phyloP scores from a whole-genome alignment of 1,140 invertebrate genomes.

The Pollicipes pollicipes region DNA sequence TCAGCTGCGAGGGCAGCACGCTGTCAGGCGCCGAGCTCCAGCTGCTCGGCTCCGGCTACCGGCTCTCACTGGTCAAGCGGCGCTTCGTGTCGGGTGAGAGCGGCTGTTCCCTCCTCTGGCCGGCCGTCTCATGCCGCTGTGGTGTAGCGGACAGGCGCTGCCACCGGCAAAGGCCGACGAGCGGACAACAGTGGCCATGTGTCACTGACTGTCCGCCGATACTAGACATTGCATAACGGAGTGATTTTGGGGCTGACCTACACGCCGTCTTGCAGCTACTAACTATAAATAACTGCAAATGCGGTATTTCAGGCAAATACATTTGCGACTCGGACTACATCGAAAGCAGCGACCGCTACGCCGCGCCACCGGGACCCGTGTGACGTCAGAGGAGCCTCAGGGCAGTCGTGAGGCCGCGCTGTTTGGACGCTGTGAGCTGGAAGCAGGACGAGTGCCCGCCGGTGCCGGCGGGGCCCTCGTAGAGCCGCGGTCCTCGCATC shows the following conservation, averaged over 20 bases:
- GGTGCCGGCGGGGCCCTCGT: no score
- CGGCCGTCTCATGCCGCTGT: conserved; percentile 9
- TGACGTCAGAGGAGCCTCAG: no score
- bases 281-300: conserved; percentile 5
- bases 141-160: not conserved
- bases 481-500: no score
- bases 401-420: not conserved
- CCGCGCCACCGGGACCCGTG: not conserved
- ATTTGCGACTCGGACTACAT: conserved; percentile 60
- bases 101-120: conserved; percentile 30
- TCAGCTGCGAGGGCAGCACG: conserved; percentile 86
- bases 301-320: conserved; percentile 45
- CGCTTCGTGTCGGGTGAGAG: conserved; percentile 74
- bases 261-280: not conserved
- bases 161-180: not conserved
- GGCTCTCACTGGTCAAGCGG: conserved; percentile 80
- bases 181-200: no score
- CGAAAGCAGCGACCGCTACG: not conserved
- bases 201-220: no score
- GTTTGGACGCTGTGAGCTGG: no score
- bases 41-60: conserved; percentile 66
- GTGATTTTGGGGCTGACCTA: conserved; percentile 8
- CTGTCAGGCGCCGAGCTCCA: conserved; percentile 86
- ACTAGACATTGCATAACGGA: no score
- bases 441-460: no score